Percentiles rank a stretch among this genome's conserved stretches.
phyloP scores from a whole-genome alignment of 2,797 vertebrate genomes.

The Austrolebias charrua region DNA sequence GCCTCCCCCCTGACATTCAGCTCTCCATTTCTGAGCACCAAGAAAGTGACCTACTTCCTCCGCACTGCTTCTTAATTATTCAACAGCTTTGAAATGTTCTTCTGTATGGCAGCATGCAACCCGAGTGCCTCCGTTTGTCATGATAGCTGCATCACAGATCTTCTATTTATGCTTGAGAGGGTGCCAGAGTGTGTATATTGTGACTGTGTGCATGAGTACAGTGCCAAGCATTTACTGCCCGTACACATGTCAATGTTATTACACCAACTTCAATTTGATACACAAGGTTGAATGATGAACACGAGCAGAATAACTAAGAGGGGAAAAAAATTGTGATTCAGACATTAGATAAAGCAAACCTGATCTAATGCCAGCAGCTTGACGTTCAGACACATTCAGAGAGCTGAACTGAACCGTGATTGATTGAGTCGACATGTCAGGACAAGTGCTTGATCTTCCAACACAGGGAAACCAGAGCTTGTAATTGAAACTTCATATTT shows the following conservation, averaged over 20 bases:
- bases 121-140: conserved; percentile 52
- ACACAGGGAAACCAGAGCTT: conserved; percentile 27
- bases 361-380: conserved; percentile 14
- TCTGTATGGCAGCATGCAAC: conserved; percentile 64
- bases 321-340: not conserved
- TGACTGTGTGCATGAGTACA: not conserved
- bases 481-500: conserved; percentile 54
- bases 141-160: conserved; percentile 50
- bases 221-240: conserved; percentile 21
- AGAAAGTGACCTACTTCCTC: conserved; percentile 69
- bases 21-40: conserved; percentile 58
- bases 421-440: conserved; percentile 40
- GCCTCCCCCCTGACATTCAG: conserved; percentile 62
- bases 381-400: conserved; percentile 16
- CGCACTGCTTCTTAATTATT: conserved; percentile 71
- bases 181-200: conserved; percentile 11
- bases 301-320: conserved; percentile 7
- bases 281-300: conserved; percentile 22
- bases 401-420: conserved; percentile 27
- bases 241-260: conserved; percentile 31
- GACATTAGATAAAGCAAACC: conserved; percentile 9
- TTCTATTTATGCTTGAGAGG: conserved; percentile 49
- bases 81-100: conserved; percentile 71
- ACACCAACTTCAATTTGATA: conserved; percentile 31
- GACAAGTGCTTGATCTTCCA: conserved; percentile 34